These are phyloP conservation scores for Tolmerus cingulatus DNA, from an alignment of 2,888 invertebrate species.

Conservation along the genomic window DNA sequence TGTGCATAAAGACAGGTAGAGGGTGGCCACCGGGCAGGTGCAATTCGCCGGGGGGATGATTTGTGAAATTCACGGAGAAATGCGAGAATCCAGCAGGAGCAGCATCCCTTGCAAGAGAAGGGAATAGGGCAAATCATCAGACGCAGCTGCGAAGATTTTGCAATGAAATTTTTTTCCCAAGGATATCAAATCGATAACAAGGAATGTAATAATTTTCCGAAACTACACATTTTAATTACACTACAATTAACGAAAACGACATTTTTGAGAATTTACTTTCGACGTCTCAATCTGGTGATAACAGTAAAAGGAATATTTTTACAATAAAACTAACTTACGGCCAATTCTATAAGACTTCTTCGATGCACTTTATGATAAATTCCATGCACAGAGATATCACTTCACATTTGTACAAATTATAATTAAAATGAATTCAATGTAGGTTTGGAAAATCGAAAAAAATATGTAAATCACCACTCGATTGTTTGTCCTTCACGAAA, in stretches of 20 bases:
- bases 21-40: background rate
- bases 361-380: background rate
- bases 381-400: background rate
- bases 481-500: slow-evolving; percentile 25
- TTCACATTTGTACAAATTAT: background rate
- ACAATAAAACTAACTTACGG: background rate
- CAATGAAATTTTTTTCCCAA: background rate
- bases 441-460: background rate
- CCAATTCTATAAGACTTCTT: background rate
- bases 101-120: background rate
- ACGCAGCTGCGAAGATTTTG: slow-evolving; percentile 22
- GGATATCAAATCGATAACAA: slow-evolving; percentile 17
- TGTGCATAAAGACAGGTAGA: background rate
- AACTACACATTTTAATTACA: background rate
- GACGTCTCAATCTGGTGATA: background rate
- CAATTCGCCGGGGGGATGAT: background rate
- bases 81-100: background rate
- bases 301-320: background rate
- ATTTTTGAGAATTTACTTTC: background rate
- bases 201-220: background rate
- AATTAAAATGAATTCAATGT: background rate
- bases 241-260: background rate
- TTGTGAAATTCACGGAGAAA: background rate
- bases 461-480: background rate
- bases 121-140: background rate